phyloP scores from a whole-genome alignment of 37 sponge, comb jelly and placozoan genomes.

The Agelas oroides region DNA sequence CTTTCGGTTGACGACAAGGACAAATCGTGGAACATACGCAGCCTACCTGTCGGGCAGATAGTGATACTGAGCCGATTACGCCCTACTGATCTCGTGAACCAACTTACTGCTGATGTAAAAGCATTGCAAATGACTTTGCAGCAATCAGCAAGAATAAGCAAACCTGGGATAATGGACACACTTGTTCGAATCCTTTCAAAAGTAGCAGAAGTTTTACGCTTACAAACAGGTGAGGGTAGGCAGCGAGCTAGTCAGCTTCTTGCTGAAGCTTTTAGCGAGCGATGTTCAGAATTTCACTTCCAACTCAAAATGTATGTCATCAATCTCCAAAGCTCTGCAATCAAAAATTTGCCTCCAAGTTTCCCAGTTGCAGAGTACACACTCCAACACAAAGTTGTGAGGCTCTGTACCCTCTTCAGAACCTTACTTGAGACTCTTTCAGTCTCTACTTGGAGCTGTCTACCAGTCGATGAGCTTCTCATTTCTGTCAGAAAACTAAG shows the following conservation, averaged over 20 bases:
- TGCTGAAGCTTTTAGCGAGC: constrained; percentile 60
- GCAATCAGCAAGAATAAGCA: neutral
- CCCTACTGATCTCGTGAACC: neutral
- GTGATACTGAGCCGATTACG: neutral
- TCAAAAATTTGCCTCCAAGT: neutral
- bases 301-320: constrained; percentile 17
- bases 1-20: too few relatives aligned
- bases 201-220: constrained; percentile 1
- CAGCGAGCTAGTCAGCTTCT: constrained; percentile 38
- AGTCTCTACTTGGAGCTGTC: constrained; percentile 35
- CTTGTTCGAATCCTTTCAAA: constrained; percentile 27
- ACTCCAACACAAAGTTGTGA: neutral
- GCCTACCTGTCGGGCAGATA: neutral
- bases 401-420: constrained; percentile 19
- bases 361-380: neutral
- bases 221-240: neutral
- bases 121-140: constrained; percentile 28
- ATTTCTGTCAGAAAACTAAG: neutral
- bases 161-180: constrained; percentile 2
- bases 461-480: constrained; percentile 43
- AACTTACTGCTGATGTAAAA: constrained; percentile 7
- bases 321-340: neutral
- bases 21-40: constrained; percentile 1
- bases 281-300: constrained; percentile 53
- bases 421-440: constrained; percentile 17